Base-by-base conservation (phyloP, 2,797 vertebrate species). In the Scolopax rusticola region DNA sequence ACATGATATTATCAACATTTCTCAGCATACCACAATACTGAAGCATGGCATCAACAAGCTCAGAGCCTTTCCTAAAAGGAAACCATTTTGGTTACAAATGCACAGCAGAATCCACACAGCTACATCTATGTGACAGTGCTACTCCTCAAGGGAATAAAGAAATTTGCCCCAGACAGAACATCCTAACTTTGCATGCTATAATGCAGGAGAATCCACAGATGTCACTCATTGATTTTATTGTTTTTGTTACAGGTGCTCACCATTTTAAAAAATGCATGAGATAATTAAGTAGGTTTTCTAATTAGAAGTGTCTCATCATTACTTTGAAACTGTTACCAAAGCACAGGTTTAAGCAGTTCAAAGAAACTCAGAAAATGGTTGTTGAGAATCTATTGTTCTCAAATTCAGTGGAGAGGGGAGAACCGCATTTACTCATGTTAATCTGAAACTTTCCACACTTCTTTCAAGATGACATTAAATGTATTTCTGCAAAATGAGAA, bases 101-200 rank as follows among this genome's bases (percentile, higher is more conserved):
- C 40, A 47, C 13, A 67, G 33, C 20, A 80, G 36, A 85, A 80
- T 76, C 18, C 36, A 53, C 20, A 10, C 0, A 27, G 27, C 12
- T 68, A 21, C 24, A 30, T 18, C 15, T 41, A 0, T 11, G 15
- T 51, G 43, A 53, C 15, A 61, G 8, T 13, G 9, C 10, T 38
- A 3, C 9, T 82, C 32, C 70, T 87, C 38, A 41, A 65, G 50
- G 36, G 33, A 82, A 78, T 17, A 5, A 71, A 78, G 43, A 73
- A 27, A 40, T 8, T n/a, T 41, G 6, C 18, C 33, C 8, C 23
- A 69, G 41, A 3, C 32, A 56, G 75, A 76, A 70, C 9, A 90
- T 24, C 18, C 91, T 51, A 77, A 74, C 24, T 47, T 73, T 38
- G 27, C 18, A 61, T 0, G 0, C 1, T 32, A 6, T 19, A 71